phyloP scores from a whole-genome alignment of 2,888 invertebrate species.

The Deilephila porcellus region DNA sequence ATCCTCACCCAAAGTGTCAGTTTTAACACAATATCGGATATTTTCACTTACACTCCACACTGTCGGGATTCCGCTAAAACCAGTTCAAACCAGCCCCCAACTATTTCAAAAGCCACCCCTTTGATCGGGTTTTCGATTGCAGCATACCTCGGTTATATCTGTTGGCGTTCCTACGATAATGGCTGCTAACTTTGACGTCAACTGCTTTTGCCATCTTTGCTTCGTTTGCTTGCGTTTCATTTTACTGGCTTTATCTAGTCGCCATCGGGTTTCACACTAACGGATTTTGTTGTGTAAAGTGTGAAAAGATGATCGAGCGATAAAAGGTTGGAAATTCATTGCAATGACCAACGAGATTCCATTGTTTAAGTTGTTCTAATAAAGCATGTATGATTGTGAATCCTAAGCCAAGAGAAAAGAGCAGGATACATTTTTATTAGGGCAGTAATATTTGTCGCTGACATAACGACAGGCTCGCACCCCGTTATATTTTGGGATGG shows the following conservation, averaged over 20 bases:
- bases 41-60: slow-evolving; percentile 49
- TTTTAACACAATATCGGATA: slow-evolving; percentile 22
- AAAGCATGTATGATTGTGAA: too few species aligned
- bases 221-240: background rate
- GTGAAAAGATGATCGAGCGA: too few species aligned
- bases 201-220: slow-evolving; percentile 8
- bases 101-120: slow-evolving; percentile 69
- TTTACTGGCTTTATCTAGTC: background rate
- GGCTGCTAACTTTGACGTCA: slow-evolving; percentile 39
- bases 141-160: slow-evolving; percentile 63
- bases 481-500: too few species aligned
- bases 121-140: slow-evolving; percentile 70
- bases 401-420: too few species aligned
- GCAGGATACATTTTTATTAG: too few species aligned
- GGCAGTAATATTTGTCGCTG: too few species aligned
- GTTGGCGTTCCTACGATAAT: slow-evolving; percentile 45
- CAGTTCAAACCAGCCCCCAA: slow-evolving; percentile 60
- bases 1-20: background rate
- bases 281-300: too few species aligned
- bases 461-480: too few species aligned
- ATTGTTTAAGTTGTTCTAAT: too few species aligned
- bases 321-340: too few species aligned
- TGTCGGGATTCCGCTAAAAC: slow-evolving; percentile 54
- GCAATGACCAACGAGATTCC: too few species aligned
- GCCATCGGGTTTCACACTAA: too few species aligned